Conservation (phyloP, 2,797 vertebrate species). For the Enteromius radiatus region DNA sequence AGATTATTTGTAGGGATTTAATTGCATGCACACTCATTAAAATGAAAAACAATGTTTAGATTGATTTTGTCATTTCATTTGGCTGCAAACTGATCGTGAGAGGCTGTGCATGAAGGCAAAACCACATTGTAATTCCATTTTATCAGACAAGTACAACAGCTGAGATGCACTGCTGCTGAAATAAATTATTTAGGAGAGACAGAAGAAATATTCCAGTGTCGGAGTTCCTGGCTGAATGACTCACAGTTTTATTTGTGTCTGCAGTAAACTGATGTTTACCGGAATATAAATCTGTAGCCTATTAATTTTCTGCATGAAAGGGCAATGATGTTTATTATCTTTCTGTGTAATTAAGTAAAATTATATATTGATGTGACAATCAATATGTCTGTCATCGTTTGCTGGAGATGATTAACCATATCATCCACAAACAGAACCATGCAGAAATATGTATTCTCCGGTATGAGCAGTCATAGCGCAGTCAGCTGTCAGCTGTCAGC, state of each 20-base stretch:
- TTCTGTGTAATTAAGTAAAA: conserved; percentile 20
- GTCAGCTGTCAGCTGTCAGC: background rate
- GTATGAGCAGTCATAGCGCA: background rate
- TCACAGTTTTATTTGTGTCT: background rate
- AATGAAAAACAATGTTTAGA: conserved; percentile 6
- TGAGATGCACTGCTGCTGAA: conserved; percentile 11
- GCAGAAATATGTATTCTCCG: background rate
- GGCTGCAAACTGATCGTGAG: conserved; percentile 6
- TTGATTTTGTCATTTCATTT: conserved; percentile 19
- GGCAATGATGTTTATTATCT: conserved; percentile 17
- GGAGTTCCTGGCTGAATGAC: conserved; percentile 11
- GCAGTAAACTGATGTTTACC: background rate
- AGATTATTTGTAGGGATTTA: background rate
- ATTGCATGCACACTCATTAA: background rate
- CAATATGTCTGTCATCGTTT: conserved; percentile 7
- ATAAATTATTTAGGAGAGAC: conserved; percentile 29
- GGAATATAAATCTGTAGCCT: conserved; percentile 16
- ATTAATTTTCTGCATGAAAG: conserved; percentile 20
- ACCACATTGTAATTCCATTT: conserved; percentile 5
- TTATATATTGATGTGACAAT: conserved; percentile 10
- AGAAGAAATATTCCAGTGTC: background rate
- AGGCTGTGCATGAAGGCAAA: background rate
- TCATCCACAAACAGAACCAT: conserved; percentile 9
- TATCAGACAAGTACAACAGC: conserved; percentile 4
- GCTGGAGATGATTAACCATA: conserved; percentile 11